phyloP scores from a whole-genome alignment of 2,113 vertebrate species.

The Ophthalmolycus amberensis region DNA sequence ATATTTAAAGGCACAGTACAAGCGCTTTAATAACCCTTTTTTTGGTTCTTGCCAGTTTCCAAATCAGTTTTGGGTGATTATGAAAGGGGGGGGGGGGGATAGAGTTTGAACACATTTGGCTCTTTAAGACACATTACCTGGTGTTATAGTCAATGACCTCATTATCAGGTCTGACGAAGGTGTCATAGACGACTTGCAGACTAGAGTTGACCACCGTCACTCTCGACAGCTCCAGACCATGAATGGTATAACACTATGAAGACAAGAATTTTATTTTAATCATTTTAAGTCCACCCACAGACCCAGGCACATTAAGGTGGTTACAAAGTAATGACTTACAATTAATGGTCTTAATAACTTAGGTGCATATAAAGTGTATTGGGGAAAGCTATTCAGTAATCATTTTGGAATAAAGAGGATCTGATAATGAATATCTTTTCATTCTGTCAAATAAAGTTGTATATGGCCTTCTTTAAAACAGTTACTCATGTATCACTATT shows the following conservation, averaged over 20 bases:
- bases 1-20: background rate
- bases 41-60: background rate
- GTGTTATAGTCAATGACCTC: slow-evolving; percentile 87
- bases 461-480: background rate
- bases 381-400: no score
- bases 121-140: slow-evolving; percentile 73
- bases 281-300: background rate
- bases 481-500: background rate
- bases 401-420: background rate
- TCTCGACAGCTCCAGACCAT: slow-evolving; percentile 84
- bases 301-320: background rate
- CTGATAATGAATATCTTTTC: background rate
- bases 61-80: background rate
- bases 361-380: background rate
- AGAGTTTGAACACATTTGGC: background rate
- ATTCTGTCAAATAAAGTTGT: background rate
- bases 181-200: slow-evolving; percentile 84
- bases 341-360: background rate
- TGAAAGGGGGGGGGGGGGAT: background rate
- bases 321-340: background rate
- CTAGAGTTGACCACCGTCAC: slow-evolving; percentile 84
- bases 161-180: slow-evolving; percentile 84
- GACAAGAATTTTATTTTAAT: background rate
- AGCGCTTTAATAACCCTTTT: background rate
- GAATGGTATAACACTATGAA: slow-evolving; percentile 84